A percentile compares a stretch with the other conserved stretches of the same genome.
phyloP scores from a whole-genome alignment of 2,888 invertebrate genomes.

The Tetranychus truncatus region DNA sequence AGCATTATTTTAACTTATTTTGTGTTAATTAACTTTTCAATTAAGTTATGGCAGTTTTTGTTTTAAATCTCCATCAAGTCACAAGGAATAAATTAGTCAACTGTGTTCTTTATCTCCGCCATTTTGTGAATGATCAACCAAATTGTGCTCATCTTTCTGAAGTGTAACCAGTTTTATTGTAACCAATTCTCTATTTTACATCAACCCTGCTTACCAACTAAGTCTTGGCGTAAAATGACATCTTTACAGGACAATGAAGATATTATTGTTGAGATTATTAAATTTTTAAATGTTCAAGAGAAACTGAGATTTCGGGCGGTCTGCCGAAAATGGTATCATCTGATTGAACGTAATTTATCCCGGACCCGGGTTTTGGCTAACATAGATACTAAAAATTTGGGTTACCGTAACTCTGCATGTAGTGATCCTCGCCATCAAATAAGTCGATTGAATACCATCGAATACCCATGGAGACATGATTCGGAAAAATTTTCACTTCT shows the following conservation, averaged over 20 bases:
- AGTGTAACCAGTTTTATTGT: no score
- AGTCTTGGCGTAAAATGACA: neutral
- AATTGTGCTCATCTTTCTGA: no score
- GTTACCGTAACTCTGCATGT: neutral
- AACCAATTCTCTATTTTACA: no score
- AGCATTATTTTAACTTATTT: no score
- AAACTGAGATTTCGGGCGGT: neutral
- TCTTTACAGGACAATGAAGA: neutral
- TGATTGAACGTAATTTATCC: neutral
- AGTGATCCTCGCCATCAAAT: neutral
- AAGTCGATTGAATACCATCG: neutral
- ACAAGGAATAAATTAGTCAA: no score
- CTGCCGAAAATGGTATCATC: neutral
- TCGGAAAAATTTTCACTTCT: neutral
- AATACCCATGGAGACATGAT: neutral
- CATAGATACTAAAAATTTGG: neutral
- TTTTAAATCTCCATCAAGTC: no score
- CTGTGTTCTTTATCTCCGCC: no score
- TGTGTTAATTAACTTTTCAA: no score
- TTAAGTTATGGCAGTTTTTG: no score
- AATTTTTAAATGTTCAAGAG: neutral
- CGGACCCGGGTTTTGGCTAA: neutral
- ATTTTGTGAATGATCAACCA: no score
- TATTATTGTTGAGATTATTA: neutral
- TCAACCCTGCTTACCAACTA: no score